A percentile compares a stretch with the other conserved stretches of the same genome.
phyloP scores from a whole-genome alignment of 2,797 vertebrate species.

The Cetoscarus ocellatus region DNA sequence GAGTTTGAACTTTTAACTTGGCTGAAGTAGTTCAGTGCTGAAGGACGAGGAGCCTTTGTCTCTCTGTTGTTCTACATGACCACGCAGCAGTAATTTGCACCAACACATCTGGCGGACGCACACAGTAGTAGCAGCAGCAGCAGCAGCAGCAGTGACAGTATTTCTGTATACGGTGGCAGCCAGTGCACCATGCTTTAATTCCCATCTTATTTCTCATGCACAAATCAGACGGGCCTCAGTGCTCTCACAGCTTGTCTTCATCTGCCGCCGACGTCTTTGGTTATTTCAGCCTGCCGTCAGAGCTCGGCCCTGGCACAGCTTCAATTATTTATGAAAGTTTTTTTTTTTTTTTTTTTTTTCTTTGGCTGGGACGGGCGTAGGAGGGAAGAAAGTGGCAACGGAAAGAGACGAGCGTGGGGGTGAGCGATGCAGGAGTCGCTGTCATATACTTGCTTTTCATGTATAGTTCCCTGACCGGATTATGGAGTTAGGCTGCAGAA shows the following conservation, averaged over 20 bases:
- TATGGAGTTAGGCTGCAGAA: slow-evolving; percentile 2
- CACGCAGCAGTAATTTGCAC: slow-evolving; percentile 32
- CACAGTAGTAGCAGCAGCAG: slow-evolving; percentile 40
- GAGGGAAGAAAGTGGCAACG: not conserved
- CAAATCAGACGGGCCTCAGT: slow-evolving; percentile 60
- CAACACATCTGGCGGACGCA: slow-evolving; percentile 42
- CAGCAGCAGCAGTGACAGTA: not conserved
- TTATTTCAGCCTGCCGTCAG: slow-evolving; percentile 45
- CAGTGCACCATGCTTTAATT: slow-evolving; percentile 54
- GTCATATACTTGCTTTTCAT: slow-evolving; percentile 9
- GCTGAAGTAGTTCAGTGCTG: too few species aligned
- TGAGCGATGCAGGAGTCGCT: not conserved
- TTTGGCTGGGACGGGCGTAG: not conserved
- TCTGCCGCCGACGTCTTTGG: slow-evolving; percentile 47
- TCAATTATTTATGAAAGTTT: slow-evolving; percentile 61
- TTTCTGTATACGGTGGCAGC: slow-evolving; percentile 18
- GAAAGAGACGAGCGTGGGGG: slow-evolving; percentile 10
- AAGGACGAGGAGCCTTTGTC: not conserved
- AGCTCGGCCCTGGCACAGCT: slow-evolving; percentile 31
- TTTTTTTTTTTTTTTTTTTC: slow-evolving; percentile 22
- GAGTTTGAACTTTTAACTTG: too few species aligned
- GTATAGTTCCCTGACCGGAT: slow-evolving; percentile 34
- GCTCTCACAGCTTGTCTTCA: slow-evolving; percentile 53
- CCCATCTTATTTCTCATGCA: slow-evolving; percentile 61
- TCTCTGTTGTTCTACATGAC: not conserved